Percentiles rank a stretch among this genome's conserved stretches.
These are phyloP conservation scores for Stratiomys singularior DNA, from an alignment of 2,888 invertebrate genomes.

Conservation along the genomic window DNA sequence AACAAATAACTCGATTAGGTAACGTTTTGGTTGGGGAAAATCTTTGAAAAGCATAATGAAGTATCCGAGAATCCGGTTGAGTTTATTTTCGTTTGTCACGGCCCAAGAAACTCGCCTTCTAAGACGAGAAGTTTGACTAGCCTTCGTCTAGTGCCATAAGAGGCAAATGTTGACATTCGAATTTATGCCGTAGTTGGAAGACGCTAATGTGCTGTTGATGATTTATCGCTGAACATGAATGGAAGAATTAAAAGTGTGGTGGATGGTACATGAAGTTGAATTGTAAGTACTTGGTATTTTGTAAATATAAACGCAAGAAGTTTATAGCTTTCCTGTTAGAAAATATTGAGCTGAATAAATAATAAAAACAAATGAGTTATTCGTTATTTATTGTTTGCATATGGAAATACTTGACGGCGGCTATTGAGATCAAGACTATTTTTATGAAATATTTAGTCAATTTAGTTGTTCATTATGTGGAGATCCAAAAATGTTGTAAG, in stretches of 20 bases:
- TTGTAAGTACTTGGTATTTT: background rate
- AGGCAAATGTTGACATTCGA: slow-evolving; percentile 38
- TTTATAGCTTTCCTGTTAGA: background rate
- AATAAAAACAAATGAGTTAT: too few species aligned
- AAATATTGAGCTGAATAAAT: slow-evolving; percentile 2
- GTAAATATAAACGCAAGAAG: slow-evolving; percentile 11
- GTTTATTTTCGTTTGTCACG: slow-evolving; percentile 43
- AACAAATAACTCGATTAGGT: slow-evolving; percentile 24
- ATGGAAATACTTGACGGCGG: too few species aligned
- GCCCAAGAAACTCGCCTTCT: background rate
- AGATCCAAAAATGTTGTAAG: too few species aligned
- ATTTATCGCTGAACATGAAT: slow-evolving; percentile 34
- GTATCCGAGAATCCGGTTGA: slow-evolving; percentile 27
- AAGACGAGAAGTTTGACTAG: background rate
- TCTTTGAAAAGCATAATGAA: background rate
- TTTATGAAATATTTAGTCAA: too few species aligned
- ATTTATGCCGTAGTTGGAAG: slow-evolving; percentile 42
- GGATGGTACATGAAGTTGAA: background rate
- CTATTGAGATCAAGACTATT: too few species aligned
- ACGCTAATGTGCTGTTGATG: slow-evolving; percentile 37
- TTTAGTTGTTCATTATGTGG: too few species aligned
- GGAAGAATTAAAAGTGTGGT: slow-evolving; percentile 14
- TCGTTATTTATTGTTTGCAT: too few species aligned
- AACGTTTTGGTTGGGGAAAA: slow-evolving; percentile 22
- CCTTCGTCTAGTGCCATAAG: background rate